phyloP scores from a whole-genome alignment of 2,888 invertebrate genomes.

The Dasysyrphus albostriatus region DNA sequence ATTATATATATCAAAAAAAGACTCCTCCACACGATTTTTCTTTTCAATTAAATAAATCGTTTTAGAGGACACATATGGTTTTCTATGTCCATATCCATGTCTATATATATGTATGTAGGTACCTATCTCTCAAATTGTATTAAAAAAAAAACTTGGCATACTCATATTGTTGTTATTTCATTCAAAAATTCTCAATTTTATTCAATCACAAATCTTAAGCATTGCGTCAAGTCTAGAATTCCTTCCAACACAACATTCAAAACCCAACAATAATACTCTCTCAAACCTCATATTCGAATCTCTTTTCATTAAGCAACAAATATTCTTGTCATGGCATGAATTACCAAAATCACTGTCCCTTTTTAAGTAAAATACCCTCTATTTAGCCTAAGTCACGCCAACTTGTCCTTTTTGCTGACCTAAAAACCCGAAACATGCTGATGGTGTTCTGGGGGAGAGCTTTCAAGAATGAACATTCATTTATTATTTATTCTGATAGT shows the following conservation, averaged over 20 bases:
- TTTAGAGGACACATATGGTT: neutral
- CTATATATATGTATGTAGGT: too few species aligned
- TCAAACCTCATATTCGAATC: slow-evolving; percentile 9
- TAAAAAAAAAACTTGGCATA: neutral
- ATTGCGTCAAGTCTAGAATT: slow-evolving; percentile 4
- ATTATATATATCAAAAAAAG: neutral
- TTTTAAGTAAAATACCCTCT: slow-evolving; percentile 32
- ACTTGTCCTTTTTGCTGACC: slow-evolving; percentile 36
- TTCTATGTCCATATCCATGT: neutral
- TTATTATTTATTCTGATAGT: slow-evolving; percentile 51
- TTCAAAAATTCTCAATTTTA: too few species aligned
- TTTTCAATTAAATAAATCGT: slow-evolving; percentile 25
- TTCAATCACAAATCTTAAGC: neutral
- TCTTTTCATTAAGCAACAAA: slow-evolving; percentile 29
- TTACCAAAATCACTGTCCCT: slow-evolving; percentile 33
- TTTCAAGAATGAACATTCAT: slow-evolving; percentile 46
- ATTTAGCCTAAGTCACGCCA: slow-evolving; percentile 28
- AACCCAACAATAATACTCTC: neutral
- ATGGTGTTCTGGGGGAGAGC: slow-evolving; percentile 6
- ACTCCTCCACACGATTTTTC: neutral
- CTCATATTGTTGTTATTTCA: too few species aligned
- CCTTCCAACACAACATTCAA: neutral
- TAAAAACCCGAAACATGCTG: slow-evolving; percentile 29
- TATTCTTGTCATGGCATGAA: slow-evolving; percentile 36
- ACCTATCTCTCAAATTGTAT: neutral